Conservation (phyloP, 2,113 vertebrate species). For the Anser cygnoides region DNA sequence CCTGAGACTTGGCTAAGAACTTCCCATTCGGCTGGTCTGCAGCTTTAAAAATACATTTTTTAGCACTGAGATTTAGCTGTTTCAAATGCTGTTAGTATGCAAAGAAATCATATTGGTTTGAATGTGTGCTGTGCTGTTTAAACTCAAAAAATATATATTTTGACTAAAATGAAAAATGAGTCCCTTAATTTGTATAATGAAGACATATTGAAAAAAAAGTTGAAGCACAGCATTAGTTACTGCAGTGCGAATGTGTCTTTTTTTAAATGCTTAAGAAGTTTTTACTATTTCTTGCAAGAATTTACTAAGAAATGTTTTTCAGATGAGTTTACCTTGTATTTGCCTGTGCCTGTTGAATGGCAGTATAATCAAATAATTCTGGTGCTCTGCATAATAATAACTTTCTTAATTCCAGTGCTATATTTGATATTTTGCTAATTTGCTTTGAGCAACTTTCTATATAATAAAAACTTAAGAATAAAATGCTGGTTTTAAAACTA, state of each 20-base stretch:
- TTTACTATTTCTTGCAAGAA: neutral
- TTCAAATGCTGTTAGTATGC: neutral
- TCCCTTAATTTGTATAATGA: neutral
- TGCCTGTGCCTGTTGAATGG: neutral
- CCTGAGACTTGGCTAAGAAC: neutral
- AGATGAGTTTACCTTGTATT: neutral
- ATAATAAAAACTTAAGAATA: neutral
- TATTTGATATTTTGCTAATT: rapidly evolving
- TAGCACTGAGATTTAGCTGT: neutral
- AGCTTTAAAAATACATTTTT: neutral
- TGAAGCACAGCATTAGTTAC: neutral
- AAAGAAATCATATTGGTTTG: neutral
- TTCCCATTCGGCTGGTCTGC: neutral
- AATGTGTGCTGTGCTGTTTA: neutral
- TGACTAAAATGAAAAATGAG: neutral
- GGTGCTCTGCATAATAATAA: neutral
- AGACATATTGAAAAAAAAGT: neutral
- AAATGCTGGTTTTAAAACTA: neutral
- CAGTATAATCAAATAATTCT: neutral
- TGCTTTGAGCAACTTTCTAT: neutral
- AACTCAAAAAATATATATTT: neutral
- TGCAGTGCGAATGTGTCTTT: neutral
- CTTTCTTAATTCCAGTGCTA: neutral
- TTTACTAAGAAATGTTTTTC: neutral
- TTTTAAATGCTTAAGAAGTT: neutral